Base-by-base conservation (phyloP, 2,113 vertebrate genomes). In the Protobothrops mucrosquamatus region DNA sequence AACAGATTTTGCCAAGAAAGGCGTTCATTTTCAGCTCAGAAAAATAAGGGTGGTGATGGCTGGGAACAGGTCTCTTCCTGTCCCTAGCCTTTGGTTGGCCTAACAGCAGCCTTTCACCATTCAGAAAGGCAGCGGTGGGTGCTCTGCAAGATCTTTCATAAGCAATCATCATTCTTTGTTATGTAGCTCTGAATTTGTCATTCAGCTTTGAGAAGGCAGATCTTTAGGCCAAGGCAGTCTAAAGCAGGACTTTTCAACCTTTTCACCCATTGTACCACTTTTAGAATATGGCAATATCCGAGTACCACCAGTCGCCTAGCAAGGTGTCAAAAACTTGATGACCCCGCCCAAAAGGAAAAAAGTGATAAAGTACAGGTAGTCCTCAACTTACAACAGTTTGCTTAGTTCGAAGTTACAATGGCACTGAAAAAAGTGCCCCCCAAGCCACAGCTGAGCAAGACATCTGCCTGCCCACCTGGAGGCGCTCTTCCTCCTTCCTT, bases 41-140 rank as follows among this genome's bases (percentile, higher is more conserved):
- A 59, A 93, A 90, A 54, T 1, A 52, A 26, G 29, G 48, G 55
- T 69, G 34, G 74, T 81, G 55, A 6, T 69, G 29, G 64, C 64
- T 34, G 29, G 1, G 39, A 24, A 48, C 92, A 26, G 52, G 18
- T 11, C 86, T 0, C 0, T n/a, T 94, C 56, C 88, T 92, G 59
- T 57, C 92, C 92, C 64, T 92, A 22, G 9, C 89, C 81, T 74
- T 93, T 89, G 39, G 29, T 88, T 29, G n/a, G 94, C 92, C 91
- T 91, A 88, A 69, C 64, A 22, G 4, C 23, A 93, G 92, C 86
- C 94, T 91, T 94, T 95, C 3, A 6, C 89, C 91, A 93, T 34
- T 9, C 0, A 29, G 89, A 52, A 85, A 93, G n/a, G 90, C 93
- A 89, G 93, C 91, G 1, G n/a, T 52, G 90, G 56, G 94, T 89